Percentiles rank a stretch among this genome's conserved stretches.
These are phyloP conservation scores for Prietella phreatophila DNA, from an alignment of 2,113 vertebrate species.

Conservation along the genomic window DNA sequence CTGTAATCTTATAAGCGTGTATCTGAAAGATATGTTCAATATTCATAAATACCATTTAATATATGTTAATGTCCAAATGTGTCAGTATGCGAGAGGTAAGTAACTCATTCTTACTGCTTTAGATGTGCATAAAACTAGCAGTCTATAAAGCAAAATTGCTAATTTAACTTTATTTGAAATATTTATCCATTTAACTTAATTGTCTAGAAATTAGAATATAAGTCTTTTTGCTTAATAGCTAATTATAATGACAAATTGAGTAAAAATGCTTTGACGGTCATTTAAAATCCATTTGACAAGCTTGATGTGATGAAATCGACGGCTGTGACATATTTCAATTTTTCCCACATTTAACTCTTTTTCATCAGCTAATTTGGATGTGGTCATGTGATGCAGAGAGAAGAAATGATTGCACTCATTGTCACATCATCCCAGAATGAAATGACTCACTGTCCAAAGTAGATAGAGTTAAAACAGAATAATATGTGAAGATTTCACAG, in stretches of 20 bases:
- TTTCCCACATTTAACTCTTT: background rate
- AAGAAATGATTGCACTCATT: background rate
- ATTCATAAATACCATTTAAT: background rate
- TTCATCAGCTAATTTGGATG: background rate
- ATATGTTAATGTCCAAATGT: background rate
- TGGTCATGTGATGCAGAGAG: background rate
- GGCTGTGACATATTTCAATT: background rate
- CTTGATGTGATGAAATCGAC: slow-evolving; percentile 4
- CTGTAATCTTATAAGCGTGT: background rate
- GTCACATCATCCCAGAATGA: background rate
- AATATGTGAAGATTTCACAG: background rate
- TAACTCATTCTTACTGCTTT: background rate
- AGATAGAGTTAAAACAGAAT: background rate
- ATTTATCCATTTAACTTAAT: background rate
- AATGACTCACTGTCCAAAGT: background rate
- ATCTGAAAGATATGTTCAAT: background rate
- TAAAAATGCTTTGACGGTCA: slow-evolving; percentile 3
- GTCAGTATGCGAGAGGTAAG: background rate
- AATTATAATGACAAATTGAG: slow-evolving; percentile 14
- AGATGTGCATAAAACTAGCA: background rate
- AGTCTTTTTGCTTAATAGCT: slow-evolving; percentile 6
- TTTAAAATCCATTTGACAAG: slow-evolving; percentile 25
- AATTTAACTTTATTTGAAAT: background rate
- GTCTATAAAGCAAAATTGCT: background rate
- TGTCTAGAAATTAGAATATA: background rate